phyloP scores from a whole-genome alignment of 2,888 invertebrate genomes.

The Apocheima hispidaria region DNA sequence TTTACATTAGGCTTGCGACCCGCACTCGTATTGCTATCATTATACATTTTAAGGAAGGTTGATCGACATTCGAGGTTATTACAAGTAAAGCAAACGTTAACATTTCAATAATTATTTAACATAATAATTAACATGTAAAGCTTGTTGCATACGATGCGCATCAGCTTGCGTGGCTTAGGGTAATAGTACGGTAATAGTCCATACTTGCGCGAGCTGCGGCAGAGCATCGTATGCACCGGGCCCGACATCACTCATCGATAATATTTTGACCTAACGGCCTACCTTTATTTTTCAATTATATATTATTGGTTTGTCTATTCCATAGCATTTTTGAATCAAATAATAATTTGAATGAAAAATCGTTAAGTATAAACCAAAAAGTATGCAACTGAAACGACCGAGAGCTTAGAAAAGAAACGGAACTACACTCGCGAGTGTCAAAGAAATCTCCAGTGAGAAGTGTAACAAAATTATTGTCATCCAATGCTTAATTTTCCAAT shows the following conservation, averaged over 20 bases:
- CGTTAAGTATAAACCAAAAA: not conserved
- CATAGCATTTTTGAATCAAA: not conserved
- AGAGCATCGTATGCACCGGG: no score
- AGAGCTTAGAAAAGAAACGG: slow-evolving; percentile 45
- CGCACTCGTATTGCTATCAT: slow-evolving; percentile 75
- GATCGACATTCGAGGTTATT: slow-evolving; percentile 28
- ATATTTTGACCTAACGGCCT: no score
- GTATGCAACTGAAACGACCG: slow-evolving; percentile 24
- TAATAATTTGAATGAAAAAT: not conserved
- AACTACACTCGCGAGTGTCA: slow-evolving; percentile 52
- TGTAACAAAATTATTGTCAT: slow-evolving; percentile 85
- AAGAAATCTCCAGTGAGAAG: slow-evolving; percentile 64
- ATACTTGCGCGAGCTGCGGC: not conserved
- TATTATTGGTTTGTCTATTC: no score
- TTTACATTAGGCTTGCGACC: slow-evolving; percentile 64
- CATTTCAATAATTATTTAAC: not conserved
- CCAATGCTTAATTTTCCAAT: slow-evolving; percentile 81
- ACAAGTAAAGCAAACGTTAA: slow-evolving; percentile 32
- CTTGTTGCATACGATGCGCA: not conserved
- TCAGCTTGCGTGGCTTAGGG: not conserved
- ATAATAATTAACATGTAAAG: not conserved
- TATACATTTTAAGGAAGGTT: slow-evolving; percentile 42
- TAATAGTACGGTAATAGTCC: not conserved
- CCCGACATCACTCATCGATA: no score
- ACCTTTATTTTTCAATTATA: no score